phyloP scores from a whole-genome alignment of 2,797 vertebrate genomes.

The Mareca penelope region DNA sequence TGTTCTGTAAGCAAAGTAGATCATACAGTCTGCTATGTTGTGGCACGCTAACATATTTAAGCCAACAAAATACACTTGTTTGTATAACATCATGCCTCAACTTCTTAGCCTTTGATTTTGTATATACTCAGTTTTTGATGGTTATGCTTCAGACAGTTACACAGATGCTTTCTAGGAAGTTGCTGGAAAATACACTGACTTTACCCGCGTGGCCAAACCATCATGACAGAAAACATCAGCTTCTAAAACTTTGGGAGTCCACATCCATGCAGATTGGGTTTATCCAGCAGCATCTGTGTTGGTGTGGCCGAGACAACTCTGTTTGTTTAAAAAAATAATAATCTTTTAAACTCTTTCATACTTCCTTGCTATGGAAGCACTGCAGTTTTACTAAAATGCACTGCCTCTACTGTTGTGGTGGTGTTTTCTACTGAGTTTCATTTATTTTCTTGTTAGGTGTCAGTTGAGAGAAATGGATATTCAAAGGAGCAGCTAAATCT shows the following conservation, averaged over 20 bases:
- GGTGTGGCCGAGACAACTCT: neutral
- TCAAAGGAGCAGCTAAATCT: neutral
- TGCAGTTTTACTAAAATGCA: neutral
- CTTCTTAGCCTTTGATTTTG: neutral
- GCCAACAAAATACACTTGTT: neutral
- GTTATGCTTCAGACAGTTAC: neutral
- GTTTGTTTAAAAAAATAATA: neutral
- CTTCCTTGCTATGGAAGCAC: neutral
- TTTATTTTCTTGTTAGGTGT: neutral
- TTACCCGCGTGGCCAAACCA: neutral
- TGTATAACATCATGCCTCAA: accelerated
- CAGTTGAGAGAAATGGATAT: neutral
- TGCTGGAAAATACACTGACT: neutral
- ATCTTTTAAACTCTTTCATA: neutral
- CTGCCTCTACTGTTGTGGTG: accelerated
- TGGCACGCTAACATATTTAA: neutral
- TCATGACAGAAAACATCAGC: neutral
- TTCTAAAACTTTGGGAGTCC: neutral
- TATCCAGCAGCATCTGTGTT: neutral
- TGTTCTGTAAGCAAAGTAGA: neutral
- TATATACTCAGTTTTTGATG: neutral
- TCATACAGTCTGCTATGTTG: neutral
- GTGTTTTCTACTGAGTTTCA: neutral
- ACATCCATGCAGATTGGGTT: neutral
- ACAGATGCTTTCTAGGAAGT: neutral